Percentiles rank a stretch among this genome's conserved stretches.
Conservation (phyloP, 2,888 invertebrate species). For the Acrobasis suavella region DNA sequence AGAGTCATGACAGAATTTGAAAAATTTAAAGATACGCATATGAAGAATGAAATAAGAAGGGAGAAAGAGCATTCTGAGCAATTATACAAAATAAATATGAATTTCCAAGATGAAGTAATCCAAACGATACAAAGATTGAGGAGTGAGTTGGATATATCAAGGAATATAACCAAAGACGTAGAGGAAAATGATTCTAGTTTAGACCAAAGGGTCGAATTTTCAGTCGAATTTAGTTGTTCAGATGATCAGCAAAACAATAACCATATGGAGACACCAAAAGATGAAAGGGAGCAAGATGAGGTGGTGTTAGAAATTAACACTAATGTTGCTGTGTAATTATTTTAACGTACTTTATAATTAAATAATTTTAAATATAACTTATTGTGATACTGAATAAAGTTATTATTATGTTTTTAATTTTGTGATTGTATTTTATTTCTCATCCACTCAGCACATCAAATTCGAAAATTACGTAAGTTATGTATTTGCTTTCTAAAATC, state of each 20-base stretch:
- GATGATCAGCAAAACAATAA: slow-evolving; percentile 38
- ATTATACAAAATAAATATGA: slow-evolving; percentile 73
- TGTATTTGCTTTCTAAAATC: no score
- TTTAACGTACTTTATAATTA: not conserved
- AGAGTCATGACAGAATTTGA: slow-evolving; percentile 72
- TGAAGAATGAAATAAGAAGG: slow-evolving; percentile 67
- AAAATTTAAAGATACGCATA: slow-evolving; percentile 70
- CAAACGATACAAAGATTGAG: slow-evolving; percentile 71
- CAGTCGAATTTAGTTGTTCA: slow-evolving; percentile 58
- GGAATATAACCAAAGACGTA: slow-evolving; percentile 51
- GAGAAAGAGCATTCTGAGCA: slow-evolving; percentile 76
- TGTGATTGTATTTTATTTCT: not conserved
- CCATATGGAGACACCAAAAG: slow-evolving; percentile 34
- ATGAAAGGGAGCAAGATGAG: slow-evolving; percentile 19
- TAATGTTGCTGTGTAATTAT: not conserved
- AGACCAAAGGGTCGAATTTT: slow-evolving; percentile 50
- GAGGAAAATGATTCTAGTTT: slow-evolving; percentile 42
- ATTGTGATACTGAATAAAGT: slow-evolving; percentile 2
- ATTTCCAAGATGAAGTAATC: slow-evolving; percentile 73
- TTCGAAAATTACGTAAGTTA: no score
- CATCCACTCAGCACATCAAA: no score
- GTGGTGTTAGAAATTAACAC: not conserved
- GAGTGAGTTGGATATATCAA: slow-evolving; percentile 69
- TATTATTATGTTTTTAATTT: not conserved
- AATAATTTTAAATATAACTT: no score